Percentiles rank a stretch among this genome's conserved stretches.
Evolutionary conservation across 2,888 invertebrate species (phyloP).

Genomic region (Eulithis testata): DNA sequence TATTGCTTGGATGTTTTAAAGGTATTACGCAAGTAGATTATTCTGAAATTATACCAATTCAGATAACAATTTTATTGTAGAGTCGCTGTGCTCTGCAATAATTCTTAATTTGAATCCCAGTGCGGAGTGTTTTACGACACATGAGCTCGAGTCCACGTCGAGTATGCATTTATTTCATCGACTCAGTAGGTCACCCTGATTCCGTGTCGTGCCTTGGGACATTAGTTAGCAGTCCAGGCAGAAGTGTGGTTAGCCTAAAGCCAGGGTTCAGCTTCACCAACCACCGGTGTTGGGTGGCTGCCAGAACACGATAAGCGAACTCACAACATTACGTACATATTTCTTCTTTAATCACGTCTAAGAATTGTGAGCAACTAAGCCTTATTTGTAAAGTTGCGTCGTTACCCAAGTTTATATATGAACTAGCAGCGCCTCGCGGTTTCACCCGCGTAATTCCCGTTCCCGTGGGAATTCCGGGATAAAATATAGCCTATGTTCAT

Average conservation of each 20-base stretch:
- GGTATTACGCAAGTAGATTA: slow-evolving; percentile 11
- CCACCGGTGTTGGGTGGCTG: slow-evolving; percentile 58
- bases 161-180: slow-evolving; percentile 13
- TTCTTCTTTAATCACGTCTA: slow-evolving; percentile 55
- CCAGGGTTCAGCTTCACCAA: slow-evolving; percentile 46
- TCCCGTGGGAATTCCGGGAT: too few species aligned
- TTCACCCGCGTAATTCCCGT: too few species aligned
- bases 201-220: slow-evolving; percentile 45
- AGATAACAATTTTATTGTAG: slow-evolving; percentile 8
- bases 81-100: background rate
- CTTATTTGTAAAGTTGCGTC: slow-evolving; percentile 33
- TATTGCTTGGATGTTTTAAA: slow-evolving; percentile 24
- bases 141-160: background rate
- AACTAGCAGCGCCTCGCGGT: too few species aligned
- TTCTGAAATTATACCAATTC: slow-evolving; percentile 6
- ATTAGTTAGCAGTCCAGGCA: slow-evolving; percentile 59
- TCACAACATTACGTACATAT: slow-evolving; percentile 57
- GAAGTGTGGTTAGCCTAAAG: slow-evolving; percentile 60
- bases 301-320: slow-evolving; percentile 60
- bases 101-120: background rate
- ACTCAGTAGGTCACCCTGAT: slow-evolving; percentile 31
- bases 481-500: too few species aligned
- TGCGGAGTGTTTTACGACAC: background rate
- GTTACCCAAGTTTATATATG: slow-evolving; percentile 31
- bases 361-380: slow-evolving; percentile 34